Percentiles rank a stretch among this genome's conserved stretches.
phyloP scores from a whole-genome alignment of 2,888 invertebrate species.

The Netelia virgata region DNA sequence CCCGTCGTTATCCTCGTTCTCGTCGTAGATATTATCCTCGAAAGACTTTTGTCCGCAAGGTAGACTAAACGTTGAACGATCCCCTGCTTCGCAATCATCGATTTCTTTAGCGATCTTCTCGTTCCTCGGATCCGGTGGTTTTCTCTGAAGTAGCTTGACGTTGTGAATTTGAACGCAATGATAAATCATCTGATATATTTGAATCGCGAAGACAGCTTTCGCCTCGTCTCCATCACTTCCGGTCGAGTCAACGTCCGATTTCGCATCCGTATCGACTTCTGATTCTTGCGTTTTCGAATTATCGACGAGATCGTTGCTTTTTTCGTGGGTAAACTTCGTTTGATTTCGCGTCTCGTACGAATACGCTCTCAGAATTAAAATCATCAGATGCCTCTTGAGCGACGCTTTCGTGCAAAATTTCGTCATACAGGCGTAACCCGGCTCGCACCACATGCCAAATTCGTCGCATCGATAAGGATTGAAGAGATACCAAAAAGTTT shows the following conservation, averaged over 20 bases:
- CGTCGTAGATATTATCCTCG: constrained; percentile 31
- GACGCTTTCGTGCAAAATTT: constrained; percentile 79
- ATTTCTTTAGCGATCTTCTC: constrained; percentile 60
- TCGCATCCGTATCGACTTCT: background rate
- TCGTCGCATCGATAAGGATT: constrained; percentile 81
- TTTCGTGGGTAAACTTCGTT: constrained; percentile 29
- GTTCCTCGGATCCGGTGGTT: constrained; percentile 59
- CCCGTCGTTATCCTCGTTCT: constrained; percentile 33
- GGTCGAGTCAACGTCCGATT: background rate
- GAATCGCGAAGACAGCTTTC: constrained; percentile 69
- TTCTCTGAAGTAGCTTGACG: constrained; percentile 73
- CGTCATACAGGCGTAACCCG: constrained; percentile 77
- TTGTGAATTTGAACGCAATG: constrained; percentile 79
- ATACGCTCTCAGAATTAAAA: constrained; percentile 79
- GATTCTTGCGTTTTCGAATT: background rate
- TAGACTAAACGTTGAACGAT: constrained; percentile 63
- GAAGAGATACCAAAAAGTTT: constrained; percentile 80
- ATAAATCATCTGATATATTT: constrained; percentile 77
- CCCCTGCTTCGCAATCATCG: constrained; percentile 73
- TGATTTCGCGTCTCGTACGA: constrained; percentile 66
- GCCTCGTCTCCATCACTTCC: background rate
- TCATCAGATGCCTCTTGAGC: constrained; percentile 78
- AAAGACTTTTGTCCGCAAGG: constrained; percentile 31
- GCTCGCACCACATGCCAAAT: constrained; percentile 78
- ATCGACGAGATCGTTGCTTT: constrained; percentile 4